These are phyloP conservation scores for Habropoda laboriosa DNA, from an alignment of 1,140 invertebrate species.

Conservation along the genomic window DNA sequence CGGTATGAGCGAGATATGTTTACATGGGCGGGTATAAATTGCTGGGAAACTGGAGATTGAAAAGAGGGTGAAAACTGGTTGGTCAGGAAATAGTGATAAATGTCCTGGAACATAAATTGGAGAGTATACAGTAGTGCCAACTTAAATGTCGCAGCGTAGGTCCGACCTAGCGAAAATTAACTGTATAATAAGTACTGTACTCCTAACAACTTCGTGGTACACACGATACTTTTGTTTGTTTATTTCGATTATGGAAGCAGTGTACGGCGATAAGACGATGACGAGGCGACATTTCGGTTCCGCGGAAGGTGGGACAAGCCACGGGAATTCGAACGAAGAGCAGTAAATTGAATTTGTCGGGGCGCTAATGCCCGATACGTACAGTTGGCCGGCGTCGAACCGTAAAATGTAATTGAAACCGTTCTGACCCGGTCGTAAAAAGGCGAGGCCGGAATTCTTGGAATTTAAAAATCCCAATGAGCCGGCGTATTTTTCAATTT, in stretches of 20 bases:
- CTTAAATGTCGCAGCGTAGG: too few species aligned
- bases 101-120: neutral
- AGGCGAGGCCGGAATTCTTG: neutral
- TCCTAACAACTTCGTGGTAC: too few species aligned
- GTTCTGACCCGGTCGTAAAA: neutral
- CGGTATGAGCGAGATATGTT: constrained; percentile 28
- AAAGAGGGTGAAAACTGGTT: neutral
- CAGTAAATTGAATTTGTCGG: neutral
- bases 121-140: too few species aligned
- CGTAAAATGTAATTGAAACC: constrained; percentile 13
- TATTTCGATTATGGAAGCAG: neutral
- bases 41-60: constrained; percentile 16
- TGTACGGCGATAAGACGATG: neutral
- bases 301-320: neutral
- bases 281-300: neutral
- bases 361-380: neutral
- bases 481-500: constrained; percentile 3
- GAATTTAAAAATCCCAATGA: constrained; percentile 5
- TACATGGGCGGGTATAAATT: constrained; percentile 25
- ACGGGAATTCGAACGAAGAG: neutral
- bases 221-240: neutral
- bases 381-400: neutral
- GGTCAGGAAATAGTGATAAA: constrained; percentile 18
- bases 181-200: too few species aligned
- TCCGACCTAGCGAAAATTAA: too few species aligned